A percentile compares a stretch with the other conserved stretches of the same genome.
Evolutionary conservation across 2,113 vertebrate genomes (phyloP).

Genomic region (Pachycephala philippinensis): DNA sequence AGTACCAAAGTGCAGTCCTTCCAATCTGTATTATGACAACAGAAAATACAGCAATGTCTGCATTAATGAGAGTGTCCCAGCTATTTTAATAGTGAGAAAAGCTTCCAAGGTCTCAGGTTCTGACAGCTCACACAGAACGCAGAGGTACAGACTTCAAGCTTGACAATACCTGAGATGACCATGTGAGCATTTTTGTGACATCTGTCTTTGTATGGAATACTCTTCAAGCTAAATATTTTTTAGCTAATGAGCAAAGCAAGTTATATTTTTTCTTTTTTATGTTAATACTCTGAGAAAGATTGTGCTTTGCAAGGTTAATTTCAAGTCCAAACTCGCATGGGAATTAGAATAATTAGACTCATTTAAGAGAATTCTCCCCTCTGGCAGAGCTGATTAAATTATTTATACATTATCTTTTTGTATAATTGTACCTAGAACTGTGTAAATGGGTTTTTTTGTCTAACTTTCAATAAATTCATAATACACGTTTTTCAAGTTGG

Average conservation of each 20-base stretch:
- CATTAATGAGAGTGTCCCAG: background rate
- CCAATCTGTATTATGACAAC: background rate
- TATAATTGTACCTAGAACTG: conserved; percentile 15
- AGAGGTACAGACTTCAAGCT: background rate
- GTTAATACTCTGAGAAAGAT: background rate
- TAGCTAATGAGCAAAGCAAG: background rate
- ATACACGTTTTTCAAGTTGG: background rate
- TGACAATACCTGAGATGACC: background rate
- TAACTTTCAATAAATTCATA: conserved; percentile 32
- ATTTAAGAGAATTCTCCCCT: conserved; percentile 37
- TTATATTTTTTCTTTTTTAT: background rate
- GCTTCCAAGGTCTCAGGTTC: background rate
- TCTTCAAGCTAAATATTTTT: background rate
- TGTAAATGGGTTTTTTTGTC: background rate
- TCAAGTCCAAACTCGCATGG: conserved; percentile 21
- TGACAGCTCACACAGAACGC: background rate
- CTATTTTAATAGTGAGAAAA: background rate
- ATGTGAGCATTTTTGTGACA: background rate
- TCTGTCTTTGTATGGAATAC: background rate
- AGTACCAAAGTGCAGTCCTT: background rate
- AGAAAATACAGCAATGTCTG: background rate
- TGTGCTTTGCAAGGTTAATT: conserved; percentile 7
- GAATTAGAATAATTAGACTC: conserved; percentile 28
- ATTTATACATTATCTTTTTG: conserved; percentile 31
- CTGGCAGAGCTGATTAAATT: conserved; percentile 50